A percentile compares a stretch with the other conserved stretches of the same genome.
These are phyloP conservation scores for Eupsilia transversa DNA, from an alignment of 2,888 invertebrate species.

Conservation along the genomic window DNA sequence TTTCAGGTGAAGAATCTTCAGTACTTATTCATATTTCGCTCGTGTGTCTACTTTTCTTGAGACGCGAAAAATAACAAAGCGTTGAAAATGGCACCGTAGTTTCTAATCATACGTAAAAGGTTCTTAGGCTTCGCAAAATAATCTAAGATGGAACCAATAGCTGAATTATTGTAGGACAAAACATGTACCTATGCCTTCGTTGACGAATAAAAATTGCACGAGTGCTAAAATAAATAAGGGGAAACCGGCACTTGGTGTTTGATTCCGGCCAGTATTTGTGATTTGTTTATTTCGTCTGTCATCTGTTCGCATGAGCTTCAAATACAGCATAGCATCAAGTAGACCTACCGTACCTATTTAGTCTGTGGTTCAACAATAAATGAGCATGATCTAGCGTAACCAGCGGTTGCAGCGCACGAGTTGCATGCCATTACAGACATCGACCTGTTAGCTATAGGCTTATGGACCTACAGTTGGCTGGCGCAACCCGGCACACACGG, in stretches of 20 bases:
- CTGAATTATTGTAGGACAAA: not conserved
- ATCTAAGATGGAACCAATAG: not conserved
- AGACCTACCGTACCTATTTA: conserved; percentile 20
- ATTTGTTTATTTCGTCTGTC: not conserved
- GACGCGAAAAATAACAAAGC: conserved; percentile 23
- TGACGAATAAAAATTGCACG: no score
- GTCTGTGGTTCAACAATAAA: conserved; percentile 47
- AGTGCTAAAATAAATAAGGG: not conserved
- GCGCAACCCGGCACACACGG: conserved; percentile 78
- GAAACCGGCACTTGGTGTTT: not conserved
- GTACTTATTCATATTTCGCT: not conserved
- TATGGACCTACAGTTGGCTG: conserved; percentile 82
- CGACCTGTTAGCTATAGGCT: conserved; percentile 58
- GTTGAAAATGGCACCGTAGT: not conserved
- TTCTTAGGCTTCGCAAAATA: conserved; percentile 16
- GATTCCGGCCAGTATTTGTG: not conserved
- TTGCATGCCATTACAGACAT: conserved; percentile 71
- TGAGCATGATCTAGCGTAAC: conserved; percentile 52
- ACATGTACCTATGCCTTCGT: not conserved
- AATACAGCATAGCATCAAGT: conserved; percentile 18
- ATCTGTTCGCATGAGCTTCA: conserved; percentile 7
- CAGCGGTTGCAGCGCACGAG: conserved; percentile 49
- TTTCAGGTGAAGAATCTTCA: not conserved
- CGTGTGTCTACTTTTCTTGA: not conserved
- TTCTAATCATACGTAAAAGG: conserved; percentile 31